Evolutionary conservation across 2,888 invertebrate genomes (phyloP).

Genomic region (Phengaris arion): DNA sequence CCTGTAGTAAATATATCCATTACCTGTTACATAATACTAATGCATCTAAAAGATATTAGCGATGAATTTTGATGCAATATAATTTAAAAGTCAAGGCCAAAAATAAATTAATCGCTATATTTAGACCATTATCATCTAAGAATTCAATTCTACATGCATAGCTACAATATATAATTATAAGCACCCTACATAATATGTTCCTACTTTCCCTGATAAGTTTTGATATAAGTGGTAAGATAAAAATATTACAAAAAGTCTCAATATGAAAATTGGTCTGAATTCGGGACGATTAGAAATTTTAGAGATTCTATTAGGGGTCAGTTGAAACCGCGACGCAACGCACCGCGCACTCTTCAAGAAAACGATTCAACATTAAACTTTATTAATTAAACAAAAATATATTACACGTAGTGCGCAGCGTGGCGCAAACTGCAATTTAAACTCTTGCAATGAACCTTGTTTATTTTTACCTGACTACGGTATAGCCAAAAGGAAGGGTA

Average conservation of each 20-base stretch:
- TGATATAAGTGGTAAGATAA: slow-evolving; percentile 23
- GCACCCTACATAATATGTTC: slow-evolving; percentile 29
- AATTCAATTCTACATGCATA: slow-evolving; percentile 56
- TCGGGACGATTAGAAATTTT: slow-evolving; percentile 21
- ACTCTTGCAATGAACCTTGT: too few relatives aligned
- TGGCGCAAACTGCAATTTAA: too few relatives aligned
- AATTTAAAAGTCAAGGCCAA: slow-evolving; percentile 17
- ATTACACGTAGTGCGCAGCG: too few relatives aligned
- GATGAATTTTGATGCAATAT: background rate
- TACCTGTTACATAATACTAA: too few relatives aligned
- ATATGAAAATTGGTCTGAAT: slow-evolving; percentile 31
- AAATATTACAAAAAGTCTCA: slow-evolving; percentile 20
- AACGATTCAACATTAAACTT: too few relatives aligned
- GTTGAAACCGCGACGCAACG: too few relatives aligned
- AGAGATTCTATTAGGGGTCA: background rate
- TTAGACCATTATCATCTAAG: slow-evolving; percentile 28
- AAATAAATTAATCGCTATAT: slow-evolving; percentile 16
- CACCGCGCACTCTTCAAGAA: too few relatives aligned
- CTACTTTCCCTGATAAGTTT: slow-evolving; percentile 25
- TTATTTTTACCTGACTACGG: too few relatives aligned
- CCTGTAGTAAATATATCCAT: too few relatives aligned
- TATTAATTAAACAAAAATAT: too few relatives aligned
- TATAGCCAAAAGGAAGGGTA: too few relatives aligned
- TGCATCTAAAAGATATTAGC: too few relatives aligned
- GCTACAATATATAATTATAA: slow-evolving; percentile 41